Evolutionary conservation across 2,797 vertebrate genomes (phyloP).

Genomic region (Denticeps clupeoides): DNA sequence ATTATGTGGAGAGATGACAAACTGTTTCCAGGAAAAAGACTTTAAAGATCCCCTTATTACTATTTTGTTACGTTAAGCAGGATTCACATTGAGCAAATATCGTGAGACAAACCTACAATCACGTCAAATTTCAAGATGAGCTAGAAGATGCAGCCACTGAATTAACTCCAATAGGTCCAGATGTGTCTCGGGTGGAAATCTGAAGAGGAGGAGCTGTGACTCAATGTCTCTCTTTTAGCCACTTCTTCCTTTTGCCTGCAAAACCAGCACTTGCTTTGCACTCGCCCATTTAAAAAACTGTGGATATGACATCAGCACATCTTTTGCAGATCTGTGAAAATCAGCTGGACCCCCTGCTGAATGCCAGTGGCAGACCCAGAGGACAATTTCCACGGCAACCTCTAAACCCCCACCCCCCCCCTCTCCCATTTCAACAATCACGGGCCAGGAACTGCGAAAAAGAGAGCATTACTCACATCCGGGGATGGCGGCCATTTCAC

Average conservation of each 20-base stretch:
- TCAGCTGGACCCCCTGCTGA: background rate
- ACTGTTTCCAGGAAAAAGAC: constrained; percentile 52
- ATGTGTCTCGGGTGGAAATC: background rate
- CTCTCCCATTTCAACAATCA: no score
- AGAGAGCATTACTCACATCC: no score
- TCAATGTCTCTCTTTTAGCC: background rate
- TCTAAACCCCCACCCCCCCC: no score
- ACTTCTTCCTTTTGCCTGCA: background rate
- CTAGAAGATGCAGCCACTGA: no score
- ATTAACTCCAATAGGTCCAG: background rate
- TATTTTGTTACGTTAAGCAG: constrained; percentile 8
- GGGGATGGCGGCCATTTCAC: no score
- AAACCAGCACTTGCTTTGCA: background rate
- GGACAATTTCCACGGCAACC: background rate
- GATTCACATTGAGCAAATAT: background rate
- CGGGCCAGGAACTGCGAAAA: no score
- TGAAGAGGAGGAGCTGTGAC: constrained; percentile 3
- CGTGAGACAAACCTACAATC: background rate
- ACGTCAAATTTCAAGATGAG: background rate
- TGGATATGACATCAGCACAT: background rate
- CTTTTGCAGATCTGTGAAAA: constrained; percentile 2
- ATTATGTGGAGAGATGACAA: constrained; percentile 51
- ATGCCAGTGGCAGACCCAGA: background rate
- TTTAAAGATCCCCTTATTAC: constrained; percentile 44
- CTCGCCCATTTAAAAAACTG: background rate